Conservation (phyloP, 2,888 invertebrate genomes). For the Phania funesta region DNA sequence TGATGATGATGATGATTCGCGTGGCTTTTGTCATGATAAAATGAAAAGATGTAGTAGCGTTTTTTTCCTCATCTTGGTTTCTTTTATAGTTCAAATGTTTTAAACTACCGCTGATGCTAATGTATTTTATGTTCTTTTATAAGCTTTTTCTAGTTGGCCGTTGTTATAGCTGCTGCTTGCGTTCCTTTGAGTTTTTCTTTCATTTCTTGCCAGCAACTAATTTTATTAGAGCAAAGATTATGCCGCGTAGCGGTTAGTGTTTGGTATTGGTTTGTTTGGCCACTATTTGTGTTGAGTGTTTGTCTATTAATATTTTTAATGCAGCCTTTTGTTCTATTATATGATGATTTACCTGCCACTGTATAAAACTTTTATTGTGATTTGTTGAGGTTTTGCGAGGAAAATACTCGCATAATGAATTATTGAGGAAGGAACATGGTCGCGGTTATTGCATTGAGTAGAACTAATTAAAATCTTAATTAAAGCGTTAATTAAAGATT, state of each 20-base stretch:
- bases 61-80: neutral
- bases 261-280: neutral
- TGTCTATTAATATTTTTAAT: conserved; percentile 41
- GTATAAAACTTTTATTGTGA: conserved; percentile 12
- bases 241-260: neutral
- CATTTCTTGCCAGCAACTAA: conserved; percentile 6
- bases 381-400: conserved; percentile 6
- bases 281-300: neutral
- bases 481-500: too few relatives aligned
- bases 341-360: conserved; percentile 37
- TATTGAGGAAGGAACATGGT: neutral
- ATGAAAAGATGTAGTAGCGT: conserved; percentile 52
- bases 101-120: conserved; percentile 66
- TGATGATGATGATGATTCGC: conserved; percentile 60
- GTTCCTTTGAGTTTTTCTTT: neutral
- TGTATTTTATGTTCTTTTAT: conserved; percentile 59
- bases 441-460: neutral
- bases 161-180: neutral
- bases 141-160: conserved; percentile 39
- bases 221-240: conserved; percentile 23
- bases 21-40: conserved; percentile 59
- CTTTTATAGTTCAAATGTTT: conserved; percentile 46
- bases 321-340: conserved; percentile 40
- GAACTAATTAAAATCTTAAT: neutral
- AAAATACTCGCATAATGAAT: conserved; percentile 18